Evolutionary conservation across 1,140 invertebrate genomes (phyloP), one percentile per base, ranked within the genome.

Genomic region (Nomia melanderi): DNA sequence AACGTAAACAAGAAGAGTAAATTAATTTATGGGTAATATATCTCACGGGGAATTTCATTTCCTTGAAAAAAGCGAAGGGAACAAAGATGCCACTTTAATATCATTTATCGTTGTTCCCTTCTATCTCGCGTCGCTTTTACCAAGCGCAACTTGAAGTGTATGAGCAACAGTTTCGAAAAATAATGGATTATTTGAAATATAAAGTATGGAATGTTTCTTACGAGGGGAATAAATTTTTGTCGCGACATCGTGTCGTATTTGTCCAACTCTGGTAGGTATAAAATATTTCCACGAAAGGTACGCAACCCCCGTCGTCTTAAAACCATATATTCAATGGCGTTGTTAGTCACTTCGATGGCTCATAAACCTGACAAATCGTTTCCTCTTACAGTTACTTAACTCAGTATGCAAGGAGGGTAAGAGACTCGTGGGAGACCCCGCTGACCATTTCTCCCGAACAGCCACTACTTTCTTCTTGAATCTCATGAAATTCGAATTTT

Each of bases 291-390:
- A 36, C 9, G 41, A 36, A 20, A 31, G 36, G 29, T 54, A 25
- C 17, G 3, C 36, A 47, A 74, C 31, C 31, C 64, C 27, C 27
- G 39, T 47, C 56, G 47, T 44, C 54, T 57, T 59, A 20, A 72
- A 62, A 69, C 72, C n/a, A 57, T 57, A 72, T 57, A 77, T 72
- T 14, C 33, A 27, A 73, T 47, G 20, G 39, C 44, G 27, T 23
- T 70, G 63, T 77, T 72, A 69, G 59, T 83, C 69, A 65, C 27
- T 81, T 70, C 57, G 57, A 73, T 63, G 65, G 27, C 23, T 73
- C 63, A 72, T 81, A 83, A 81, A 83, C 27, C 25, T 72, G 74
- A 83, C 74, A 81, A 83, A 81, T 82, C 67, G 69, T 27, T 33
- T 53, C 74, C 41, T 67, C 64, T 81, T 81, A 81, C 1, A 29